Percentiles rank a stretch among this genome's conserved stretches.
These are phyloP conservation scores for Glossophaga mutica DNA, from an alignment of 2,797 vertebrate genomes.

Conservation along the genomic window DNA sequence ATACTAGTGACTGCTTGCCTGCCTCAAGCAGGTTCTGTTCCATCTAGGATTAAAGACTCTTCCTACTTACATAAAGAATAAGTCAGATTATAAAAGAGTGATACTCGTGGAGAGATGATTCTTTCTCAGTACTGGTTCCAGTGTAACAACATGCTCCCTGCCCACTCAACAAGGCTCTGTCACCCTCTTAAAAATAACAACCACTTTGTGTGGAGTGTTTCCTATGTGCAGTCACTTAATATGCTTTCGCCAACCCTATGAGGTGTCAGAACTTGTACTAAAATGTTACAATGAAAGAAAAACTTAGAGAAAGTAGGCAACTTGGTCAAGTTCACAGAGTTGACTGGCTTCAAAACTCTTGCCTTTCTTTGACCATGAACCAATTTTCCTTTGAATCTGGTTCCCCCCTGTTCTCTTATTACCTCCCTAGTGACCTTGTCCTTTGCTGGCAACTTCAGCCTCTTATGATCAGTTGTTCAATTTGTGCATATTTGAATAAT, in stretches of 20 bases:
- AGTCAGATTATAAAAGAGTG: background rate
- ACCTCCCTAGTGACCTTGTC: background rate
- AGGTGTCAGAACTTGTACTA: background rate
- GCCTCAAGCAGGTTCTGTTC: background rate
- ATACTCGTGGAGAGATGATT: background rate
- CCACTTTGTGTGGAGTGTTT: background rate
- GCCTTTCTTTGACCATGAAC: background rate
- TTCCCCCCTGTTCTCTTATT: background rate
- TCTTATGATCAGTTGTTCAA: background rate
- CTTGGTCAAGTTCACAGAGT: background rate
- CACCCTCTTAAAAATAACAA: background rate
- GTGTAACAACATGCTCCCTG: background rate
- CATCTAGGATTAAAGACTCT: background rate
- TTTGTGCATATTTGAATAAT: background rate
- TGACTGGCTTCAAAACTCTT: background rate
- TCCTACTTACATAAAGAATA: background rate
- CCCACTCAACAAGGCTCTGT: background rate
- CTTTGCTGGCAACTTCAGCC: background rate
- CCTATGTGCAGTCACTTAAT: background rate
- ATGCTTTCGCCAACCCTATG: background rate
- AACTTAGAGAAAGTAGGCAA: background rate
- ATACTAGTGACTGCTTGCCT: background rate
- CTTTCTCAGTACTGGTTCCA: background rate
- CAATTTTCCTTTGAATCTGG: background rate
- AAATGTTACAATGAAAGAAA: background rate